phyloP scores from a whole-genome alignment of 2,797 vertebrate species.

The Gadopsis marmoratus region DNA sequence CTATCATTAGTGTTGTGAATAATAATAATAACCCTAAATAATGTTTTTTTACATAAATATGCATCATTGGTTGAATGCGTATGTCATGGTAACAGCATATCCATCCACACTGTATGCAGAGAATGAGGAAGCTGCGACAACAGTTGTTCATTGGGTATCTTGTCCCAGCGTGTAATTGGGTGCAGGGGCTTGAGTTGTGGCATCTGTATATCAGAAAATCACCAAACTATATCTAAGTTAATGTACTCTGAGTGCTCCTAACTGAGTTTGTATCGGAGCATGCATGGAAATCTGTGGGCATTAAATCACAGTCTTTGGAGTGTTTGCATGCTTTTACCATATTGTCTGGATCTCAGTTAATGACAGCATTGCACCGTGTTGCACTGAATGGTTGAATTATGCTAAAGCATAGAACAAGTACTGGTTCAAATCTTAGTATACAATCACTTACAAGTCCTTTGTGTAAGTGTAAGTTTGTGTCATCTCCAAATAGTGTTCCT shows the following conservation, averaged over 20 bases:
- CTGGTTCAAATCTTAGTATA: constrained; percentile 16
- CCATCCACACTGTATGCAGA: constrained; percentile 11
- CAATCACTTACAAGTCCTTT: neutral
- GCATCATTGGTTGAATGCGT: neutral
- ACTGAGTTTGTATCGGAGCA: constrained; percentile 37
- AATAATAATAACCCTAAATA: neutral
- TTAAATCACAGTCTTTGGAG: constrained; percentile 4
- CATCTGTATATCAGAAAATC: constrained; percentile 27
- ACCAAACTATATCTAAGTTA: constrained; percentile 13
- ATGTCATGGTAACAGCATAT: neutral
- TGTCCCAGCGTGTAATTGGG: constrained; percentile 45
- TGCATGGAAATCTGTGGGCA: constrained; percentile 12
- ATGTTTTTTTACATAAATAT: neutral
- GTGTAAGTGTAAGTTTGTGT: too few relatives aligned
- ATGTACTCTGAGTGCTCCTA: constrained; percentile 13
- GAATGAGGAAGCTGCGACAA: neutral
- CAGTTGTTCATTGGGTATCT: constrained; percentile 26
- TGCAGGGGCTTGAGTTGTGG: constrained; percentile 22
- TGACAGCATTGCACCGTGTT: constrained; percentile 8
- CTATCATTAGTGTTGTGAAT: neutral
- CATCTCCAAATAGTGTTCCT: constrained; percentile 17
- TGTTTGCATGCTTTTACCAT: constrained; percentile 9
- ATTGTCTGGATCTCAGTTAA: constrained; percentile 12
- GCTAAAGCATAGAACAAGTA: constrained; percentile 19
- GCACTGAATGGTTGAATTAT: constrained; percentile 1